Evolutionary conservation across 2,888 invertebrate species (phyloP), one percentile per base, ranked within the genome.

Genomic region (Chymomyza amoena): DNA sequence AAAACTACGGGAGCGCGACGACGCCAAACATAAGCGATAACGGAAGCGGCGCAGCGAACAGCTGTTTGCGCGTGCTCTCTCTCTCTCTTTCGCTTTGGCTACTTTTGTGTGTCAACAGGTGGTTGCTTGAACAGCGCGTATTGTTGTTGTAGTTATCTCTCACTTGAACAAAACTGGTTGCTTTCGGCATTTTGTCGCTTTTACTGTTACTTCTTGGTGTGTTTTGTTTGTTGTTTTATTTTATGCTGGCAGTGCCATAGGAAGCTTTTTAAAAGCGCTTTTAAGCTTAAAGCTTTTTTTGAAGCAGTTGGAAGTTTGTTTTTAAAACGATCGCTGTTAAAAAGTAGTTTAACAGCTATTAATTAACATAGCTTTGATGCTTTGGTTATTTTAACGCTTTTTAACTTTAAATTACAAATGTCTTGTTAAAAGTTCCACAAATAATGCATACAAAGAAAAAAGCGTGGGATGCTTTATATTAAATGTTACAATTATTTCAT

Each of bases 31-130:
- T 64, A 69, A 68, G 63, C 62, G 72, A 45, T 66, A 57, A 52
- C 66, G 68, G 65, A 62, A 77, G 66, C 66, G 15, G 28, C 57
- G 62, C 65, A 68, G 66, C 45, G n/a, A 64, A 71, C 61, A 45
- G 57, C 57, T 57, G 57, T 57, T 57, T 7, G 54, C 16, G 45
- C 59, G 28, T 7, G 54, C 16, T 32, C 59, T 61, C 36, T 18
- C 54, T 54, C 9, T 54, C 52, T 52, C 57, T 52, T 54, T 56
- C 45, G 13, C 10, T 61, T 7, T 65, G 20, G 18, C 18, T 4
- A 32, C 18, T 4, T 20, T 20, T 56, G 56, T 16, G 56, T 20
- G 56, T 51, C 51, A 54, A 54, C 54, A 20, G 16, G 1, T 54
- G 54, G 6, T 0, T 18, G 2, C 18, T 16, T 18, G 4, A 6